Evolutionary conservation across 2,888 invertebrate genomes (phyloP).

Genomic region (Mamestra brassicae): DNA sequence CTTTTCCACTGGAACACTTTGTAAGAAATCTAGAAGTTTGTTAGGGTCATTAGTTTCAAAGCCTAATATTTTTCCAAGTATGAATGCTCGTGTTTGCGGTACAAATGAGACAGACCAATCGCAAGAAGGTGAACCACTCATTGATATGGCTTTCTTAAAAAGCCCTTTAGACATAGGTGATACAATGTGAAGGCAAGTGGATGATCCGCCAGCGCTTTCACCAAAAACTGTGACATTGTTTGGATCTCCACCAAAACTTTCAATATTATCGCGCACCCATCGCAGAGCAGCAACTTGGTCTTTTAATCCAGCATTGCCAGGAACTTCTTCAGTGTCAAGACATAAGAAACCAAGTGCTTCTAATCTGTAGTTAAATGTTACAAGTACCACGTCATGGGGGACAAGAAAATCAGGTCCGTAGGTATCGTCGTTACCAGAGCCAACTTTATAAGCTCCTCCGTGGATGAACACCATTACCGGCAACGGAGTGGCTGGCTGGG

Average conservation of each 20-base stretch:
- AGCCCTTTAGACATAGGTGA: conserved; percentile 77
- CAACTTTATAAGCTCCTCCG: conserved; percentile 74
- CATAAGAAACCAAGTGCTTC: conserved; percentile 74
- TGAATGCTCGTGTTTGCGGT: conserved; percentile 72
- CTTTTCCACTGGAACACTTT: conserved; percentile 71
- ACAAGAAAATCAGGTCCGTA: conserved; percentile 78
- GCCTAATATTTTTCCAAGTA: conserved; percentile 74
- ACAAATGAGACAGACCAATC: conserved; percentile 73
- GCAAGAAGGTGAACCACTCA: conserved; percentile 74
- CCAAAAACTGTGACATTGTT: conserved; percentile 75
- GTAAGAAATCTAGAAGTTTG: conserved; percentile 74
- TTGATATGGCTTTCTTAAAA: conserved; percentile 72
- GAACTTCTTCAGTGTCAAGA: conserved; percentile 73
- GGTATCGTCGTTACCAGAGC: conserved; percentile 70
- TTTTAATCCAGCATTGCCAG: conserved; percentile 76
- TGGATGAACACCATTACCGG: conserved; percentile 79
- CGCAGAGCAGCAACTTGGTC: conserved; percentile 74
- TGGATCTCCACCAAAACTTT: conserved; percentile 74
- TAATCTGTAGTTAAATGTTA: conserved; percentile 75
- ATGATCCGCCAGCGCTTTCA: conserved; percentile 76
- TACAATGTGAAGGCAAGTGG: conserved; percentile 67
- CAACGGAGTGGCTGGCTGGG: conserved; percentile 59
- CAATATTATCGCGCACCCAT: conserved; percentile 74
- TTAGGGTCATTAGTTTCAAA: conserved; percentile 71
- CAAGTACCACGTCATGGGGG: conserved; percentile 72